Evolutionary conservation across 2,797 vertebrate genomes (phyloP).

Genomic region (Spea hammondii): DNA sequence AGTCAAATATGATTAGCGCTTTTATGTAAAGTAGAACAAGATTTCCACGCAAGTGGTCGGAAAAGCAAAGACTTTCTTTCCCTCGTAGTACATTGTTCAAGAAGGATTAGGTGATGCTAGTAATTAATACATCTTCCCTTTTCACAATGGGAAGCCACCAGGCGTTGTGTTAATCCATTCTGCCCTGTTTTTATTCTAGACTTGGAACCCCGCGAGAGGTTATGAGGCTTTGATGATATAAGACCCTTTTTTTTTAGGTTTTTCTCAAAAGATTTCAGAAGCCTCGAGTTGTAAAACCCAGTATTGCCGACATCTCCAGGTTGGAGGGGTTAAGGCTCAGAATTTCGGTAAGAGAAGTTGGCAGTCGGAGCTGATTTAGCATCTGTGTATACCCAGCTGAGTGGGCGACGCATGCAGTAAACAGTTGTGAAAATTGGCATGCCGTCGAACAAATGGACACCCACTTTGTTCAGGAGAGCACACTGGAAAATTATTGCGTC

Average conservation of each 20-base stretch:
- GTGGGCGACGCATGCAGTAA: conserved; percentile 36
- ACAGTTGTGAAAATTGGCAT: conserved; percentile 45
- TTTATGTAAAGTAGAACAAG: conserved; percentile 20
- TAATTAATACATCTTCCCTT: not conserved
- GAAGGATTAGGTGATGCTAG: conserved; percentile 23
- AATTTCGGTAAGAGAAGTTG: conserved; percentile 8
- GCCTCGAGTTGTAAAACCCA: not conserved
- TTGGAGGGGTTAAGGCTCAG: conserved; percentile 1
- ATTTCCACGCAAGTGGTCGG: not conserved
- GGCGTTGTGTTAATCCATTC: conserved; percentile 15
- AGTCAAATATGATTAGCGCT: conserved; percentile 3
- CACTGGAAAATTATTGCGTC: conserved; percentile 13
- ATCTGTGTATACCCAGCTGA: conserved; percentile 45
- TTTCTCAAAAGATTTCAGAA: not conserved
- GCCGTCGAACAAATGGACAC: conserved; percentile 30
- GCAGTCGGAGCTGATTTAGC: conserved; percentile 29
- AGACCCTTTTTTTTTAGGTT: no score
- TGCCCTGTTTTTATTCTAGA: not conserved
- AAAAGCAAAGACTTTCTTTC: not conserved
- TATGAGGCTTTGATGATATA: conserved; percentile 4
- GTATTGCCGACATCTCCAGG: no score
- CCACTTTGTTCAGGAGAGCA: conserved; percentile 33
- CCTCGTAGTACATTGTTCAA: conserved; percentile 5
- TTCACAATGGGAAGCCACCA: not conserved
- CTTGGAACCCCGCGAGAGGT: not conserved